Evolutionary conservation across 1,140 invertebrate genomes (phyloP).

Genomic region (Prorops nasuta): DNA sequence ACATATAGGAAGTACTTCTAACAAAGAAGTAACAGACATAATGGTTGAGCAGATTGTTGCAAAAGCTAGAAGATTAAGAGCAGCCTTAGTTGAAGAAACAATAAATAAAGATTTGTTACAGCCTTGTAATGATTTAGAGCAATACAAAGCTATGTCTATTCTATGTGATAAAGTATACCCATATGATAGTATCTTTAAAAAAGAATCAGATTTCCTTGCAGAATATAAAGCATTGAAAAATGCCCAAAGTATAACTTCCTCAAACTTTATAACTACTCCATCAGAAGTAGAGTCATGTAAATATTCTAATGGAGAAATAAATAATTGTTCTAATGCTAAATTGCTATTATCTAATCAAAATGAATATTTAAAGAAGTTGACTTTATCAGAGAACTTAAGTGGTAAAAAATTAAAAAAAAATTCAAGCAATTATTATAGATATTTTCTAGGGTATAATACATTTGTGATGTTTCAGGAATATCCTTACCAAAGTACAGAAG

Average conservation of each 20-base stretch:
- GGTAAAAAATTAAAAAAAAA: too few species aligned
- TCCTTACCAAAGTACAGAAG: slow-evolving; percentile 30
- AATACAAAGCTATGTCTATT: slow-evolving; percentile 11
- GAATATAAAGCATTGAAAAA: slow-evolving; percentile 38
- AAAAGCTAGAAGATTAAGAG: slow-evolving; percentile 40
- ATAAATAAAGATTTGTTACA: slow-evolving; percentile 28
- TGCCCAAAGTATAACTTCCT: slow-evolving; percentile 21
- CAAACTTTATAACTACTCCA: slow-evolving; percentile 35
- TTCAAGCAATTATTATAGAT: too few species aligned
- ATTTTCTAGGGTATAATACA: too few species aligned
- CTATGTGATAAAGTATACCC: slow-evolving; percentile 27
- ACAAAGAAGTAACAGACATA: slow-evolving; percentile 36
- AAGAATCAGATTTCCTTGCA: slow-evolving; percentile 34
- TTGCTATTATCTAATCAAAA: background rate
- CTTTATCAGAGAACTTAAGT: too few species aligned
- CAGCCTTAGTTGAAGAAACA: slow-evolving; percentile 36
- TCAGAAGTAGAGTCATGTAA: slow-evolving; percentile 9
- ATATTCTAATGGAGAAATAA: background rate
- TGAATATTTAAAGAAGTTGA: background rate
- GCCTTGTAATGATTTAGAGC: slow-evolving; percentile 22
- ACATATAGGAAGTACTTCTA: slow-evolving; percentile 15
- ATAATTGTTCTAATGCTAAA: background rate
- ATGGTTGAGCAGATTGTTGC: slow-evolving; percentile 40
- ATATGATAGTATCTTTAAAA: slow-evolving; percentile 35
- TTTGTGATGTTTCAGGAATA: slow-evolving; percentile 31